phyloP scores from a whole-genome alignment of 1,140 invertebrate genomes.

The Neuroterus valhalla region DNA sequence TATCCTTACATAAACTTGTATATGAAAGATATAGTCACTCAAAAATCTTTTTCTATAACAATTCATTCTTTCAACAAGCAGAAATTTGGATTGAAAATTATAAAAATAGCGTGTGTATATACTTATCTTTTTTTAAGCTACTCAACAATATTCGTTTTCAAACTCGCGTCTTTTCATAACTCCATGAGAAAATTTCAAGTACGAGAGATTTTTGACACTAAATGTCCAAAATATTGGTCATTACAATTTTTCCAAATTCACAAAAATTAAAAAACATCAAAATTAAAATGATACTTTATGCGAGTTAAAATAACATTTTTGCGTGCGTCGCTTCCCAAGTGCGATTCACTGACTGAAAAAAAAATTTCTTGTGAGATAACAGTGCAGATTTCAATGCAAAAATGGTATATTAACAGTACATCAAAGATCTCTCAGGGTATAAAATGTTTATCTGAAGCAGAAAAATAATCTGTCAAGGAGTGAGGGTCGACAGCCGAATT shows the following conservation, averaged over 20 bases:
- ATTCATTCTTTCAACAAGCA: neutral
- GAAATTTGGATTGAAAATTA: slow-evolving; percentile 39
- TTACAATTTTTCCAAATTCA: neutral
- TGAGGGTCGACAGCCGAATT: slow-evolving; percentile 2
- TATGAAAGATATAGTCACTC: slow-evolving; percentile 12
- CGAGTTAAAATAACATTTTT: slow-evolving; percentile 18
- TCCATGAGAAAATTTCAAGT: neutral
- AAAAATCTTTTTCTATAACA: slow-evolving; percentile 25
- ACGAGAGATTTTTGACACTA: neutral
- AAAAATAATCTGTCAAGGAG: neutral
- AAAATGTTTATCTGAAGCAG: neutral
- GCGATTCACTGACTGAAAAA: neutral
- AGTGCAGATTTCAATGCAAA: neutral
- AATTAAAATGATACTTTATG: neutral
- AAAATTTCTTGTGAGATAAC: neutral
- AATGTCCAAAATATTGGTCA: neutral
- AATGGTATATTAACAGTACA: slow-evolving; percentile 3
- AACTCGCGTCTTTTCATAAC: slow-evolving; percentile 14
- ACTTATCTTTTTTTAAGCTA: slow-evolving; percentile 41
- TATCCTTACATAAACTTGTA: slow-evolving; percentile 21
- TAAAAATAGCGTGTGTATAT: slow-evolving; percentile 31
- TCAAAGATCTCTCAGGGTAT: neutral
- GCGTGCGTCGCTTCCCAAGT: neutral
- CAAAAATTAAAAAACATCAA: slow-evolving; percentile 7
- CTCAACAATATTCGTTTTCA: slow-evolving; percentile 19